These are phyloP conservation scores for Gambusia holbrooki DNA, from an alignment of 2,113 vertebrate genomes.

Conservation along the genomic window DNA sequence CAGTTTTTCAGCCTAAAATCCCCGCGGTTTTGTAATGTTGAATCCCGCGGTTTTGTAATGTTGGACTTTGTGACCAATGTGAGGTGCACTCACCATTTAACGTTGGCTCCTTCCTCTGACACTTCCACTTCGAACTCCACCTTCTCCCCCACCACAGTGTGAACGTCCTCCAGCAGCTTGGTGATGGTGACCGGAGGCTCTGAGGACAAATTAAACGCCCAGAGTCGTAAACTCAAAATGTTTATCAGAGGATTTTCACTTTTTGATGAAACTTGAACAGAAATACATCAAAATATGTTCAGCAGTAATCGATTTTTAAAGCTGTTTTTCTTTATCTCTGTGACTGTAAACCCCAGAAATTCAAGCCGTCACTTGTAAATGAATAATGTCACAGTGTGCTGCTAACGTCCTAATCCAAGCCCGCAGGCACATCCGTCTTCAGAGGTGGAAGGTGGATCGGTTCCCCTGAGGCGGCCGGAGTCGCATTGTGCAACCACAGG, in stretches of 20 bases:
- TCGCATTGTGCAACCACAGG: conserved; percentile 52
- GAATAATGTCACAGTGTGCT: conserved; percentile 11
- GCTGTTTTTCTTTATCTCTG: neutral
- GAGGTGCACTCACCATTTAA: conserved; percentile 82
- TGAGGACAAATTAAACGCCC: conserved; percentile 43
- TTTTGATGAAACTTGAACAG: neutral
- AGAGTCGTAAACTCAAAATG: neutral
- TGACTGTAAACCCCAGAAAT: neutral
- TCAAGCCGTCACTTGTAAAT: neutral
- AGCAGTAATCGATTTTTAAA: neutral
- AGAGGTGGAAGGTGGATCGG: conserved; percentile 25
- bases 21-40: too few relatives aligned
- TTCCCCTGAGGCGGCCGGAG: conserved; percentile 52
- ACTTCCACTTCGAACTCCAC: conserved; percentile 90
- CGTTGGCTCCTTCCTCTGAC: conserved; percentile 88
- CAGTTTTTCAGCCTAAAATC: too few relatives aligned
- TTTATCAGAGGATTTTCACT: neutral
- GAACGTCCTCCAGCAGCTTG: conserved; percentile 89
- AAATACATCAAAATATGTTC: neutral
- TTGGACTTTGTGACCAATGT: too few relatives aligned
- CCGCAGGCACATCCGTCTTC: conserved; percentile 9
- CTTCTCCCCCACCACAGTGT: conserved; percentile 87
- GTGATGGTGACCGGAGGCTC: conserved; percentile 87
- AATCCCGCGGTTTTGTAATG: too few relatives aligned
- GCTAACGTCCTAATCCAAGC: conserved; percentile 7